Conservation (phyloP, 1,140 invertebrate species). For the Pygmarrhopalites habei region DNA sequence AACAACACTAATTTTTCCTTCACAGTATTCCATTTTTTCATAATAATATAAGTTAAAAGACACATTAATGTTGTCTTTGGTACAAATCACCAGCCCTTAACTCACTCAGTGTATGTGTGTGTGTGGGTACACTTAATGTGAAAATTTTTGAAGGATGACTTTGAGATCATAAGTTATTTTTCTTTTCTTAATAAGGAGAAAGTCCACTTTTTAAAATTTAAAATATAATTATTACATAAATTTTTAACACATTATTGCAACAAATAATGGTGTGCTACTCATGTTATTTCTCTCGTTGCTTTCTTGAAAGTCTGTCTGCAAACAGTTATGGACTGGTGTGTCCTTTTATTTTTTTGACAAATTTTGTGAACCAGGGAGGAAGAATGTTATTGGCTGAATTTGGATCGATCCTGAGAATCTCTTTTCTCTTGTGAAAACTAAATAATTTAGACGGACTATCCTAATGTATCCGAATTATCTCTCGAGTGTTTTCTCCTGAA, state of each 20-base stretch:
- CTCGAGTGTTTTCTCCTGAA: too few relatives aligned
- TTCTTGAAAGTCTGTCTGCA: not conserved
- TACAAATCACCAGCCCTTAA: not conserved
- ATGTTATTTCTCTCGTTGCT: too few relatives aligned
- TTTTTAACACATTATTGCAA: not conserved
- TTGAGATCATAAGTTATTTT: conserved; percentile 1
- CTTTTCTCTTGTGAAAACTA: too few relatives aligned
- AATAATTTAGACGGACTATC: too few relatives aligned
- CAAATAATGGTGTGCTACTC: not conserved
- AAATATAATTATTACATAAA: not conserved
- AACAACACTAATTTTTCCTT: not conserved
- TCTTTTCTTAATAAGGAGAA: conserved; percentile 1
- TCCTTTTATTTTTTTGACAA: not conserved
- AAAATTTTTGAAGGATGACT: conserved; percentile 7
- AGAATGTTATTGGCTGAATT: too few relatives aligned
- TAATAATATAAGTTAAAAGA: too few relatives aligned
- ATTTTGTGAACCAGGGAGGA: not conserved
- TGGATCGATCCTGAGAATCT: too few relatives aligned
- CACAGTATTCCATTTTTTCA: too few relatives aligned
- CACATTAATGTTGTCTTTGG: not conserved
- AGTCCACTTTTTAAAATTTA: not conserved
- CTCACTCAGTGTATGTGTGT: not conserved
- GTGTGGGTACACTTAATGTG: not conserved
- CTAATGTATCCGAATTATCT: too few relatives aligned
- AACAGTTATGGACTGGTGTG: not conserved